Conservation (phyloP, 2,888 invertebrate species). For the Xanthorhoe designata region DNA sequence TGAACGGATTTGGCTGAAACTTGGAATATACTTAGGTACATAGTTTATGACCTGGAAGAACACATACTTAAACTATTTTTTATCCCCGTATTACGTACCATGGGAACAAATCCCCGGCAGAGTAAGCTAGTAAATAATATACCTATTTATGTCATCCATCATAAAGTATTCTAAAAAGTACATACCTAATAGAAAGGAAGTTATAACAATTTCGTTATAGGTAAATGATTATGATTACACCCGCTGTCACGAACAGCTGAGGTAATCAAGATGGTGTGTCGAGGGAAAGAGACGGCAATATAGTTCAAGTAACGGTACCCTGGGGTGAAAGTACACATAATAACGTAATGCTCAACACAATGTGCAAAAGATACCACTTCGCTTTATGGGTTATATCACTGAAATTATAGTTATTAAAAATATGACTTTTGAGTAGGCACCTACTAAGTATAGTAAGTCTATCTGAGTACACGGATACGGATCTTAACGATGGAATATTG, state of each 20-base stretch:
- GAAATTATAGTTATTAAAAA: slow-evolving; percentile 23
- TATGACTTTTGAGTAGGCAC: not conserved
- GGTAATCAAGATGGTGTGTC: slow-evolving; percentile 52
- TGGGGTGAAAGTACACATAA: slow-evolving; percentile 78
- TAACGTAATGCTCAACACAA: slow-evolving; percentile 58
- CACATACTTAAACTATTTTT: too few relatives aligned
- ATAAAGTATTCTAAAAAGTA: not conserved
- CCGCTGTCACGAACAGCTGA: slow-evolving; percentile 57
- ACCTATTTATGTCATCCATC: too few relatives aligned
- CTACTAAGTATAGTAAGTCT: not conserved
- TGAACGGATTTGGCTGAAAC: too few relatives aligned
- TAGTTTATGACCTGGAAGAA: too few relatives aligned
- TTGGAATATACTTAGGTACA: too few relatives aligned
- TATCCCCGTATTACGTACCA: too few relatives aligned
- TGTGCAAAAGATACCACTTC: slow-evolving; percentile 51
- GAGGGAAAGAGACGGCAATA: slow-evolving; percentile 40
- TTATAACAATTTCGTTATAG: slow-evolving; percentile 11
- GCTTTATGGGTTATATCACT: slow-evolving; percentile 40
- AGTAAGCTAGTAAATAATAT: too few relatives aligned
- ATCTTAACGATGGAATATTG: too few relatives aligned
- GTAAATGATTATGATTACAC: slow-evolving; percentile 37
- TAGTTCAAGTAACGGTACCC: slow-evolving; percentile 70
- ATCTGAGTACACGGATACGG: too few relatives aligned
- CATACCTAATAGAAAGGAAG: not conserved
- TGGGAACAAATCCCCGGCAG: too few relatives aligned